Base-by-base conservation (phyloP, 2,888 invertebrate genomes). In the Ophioninae sp. region DNA sequence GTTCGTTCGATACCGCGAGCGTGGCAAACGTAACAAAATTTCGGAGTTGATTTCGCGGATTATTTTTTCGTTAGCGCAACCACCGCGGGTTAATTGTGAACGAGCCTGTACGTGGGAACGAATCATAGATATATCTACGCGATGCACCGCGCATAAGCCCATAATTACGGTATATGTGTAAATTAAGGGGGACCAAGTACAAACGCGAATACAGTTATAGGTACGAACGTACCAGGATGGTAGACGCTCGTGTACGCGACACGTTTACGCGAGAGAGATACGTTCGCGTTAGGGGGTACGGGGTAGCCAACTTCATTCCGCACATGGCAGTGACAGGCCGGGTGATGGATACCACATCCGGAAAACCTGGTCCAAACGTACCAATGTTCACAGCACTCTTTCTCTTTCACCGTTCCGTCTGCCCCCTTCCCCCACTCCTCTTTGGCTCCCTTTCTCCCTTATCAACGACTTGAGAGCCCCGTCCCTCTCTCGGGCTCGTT, bases 241-340 rank as follows among this genome's bases (percentile, higher is more conserved):
- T 44, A 70, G 20, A 20, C 20, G 7, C n/a, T 0, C n/a, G 30
- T 17, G 56, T 69, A 30, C 8, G 44, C 62, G 21, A 23, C 21
- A 44, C 80, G 65, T 78, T 83, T 70, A 78, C 77, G 62, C 20
- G 77, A 73, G 77, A 83, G 80, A 81, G 1, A n/a, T 78, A 50
- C 83, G 65, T 56, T 81, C 73, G 37, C 81, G 81, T 78, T 67
- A 83, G 69, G 57, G 30, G 61, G 74, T 78, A 61, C 81, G 77
- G 77, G 67, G 72, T 82, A 79, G 74, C 67, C 76, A 83, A 82
- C 79, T 86, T 85, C 80, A 84, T 85, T 83, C 78, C 78, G 86
- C 89, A 87, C 86, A 83, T 88, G 89, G 85, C 70, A 85, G 77
- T 89, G 89, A 89, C 89, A 88, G 88, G 79, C 73, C 62, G 79